Base-by-base conservation (phyloP, 2,888 invertebrate species). In the Macropis europaea region DNA sequence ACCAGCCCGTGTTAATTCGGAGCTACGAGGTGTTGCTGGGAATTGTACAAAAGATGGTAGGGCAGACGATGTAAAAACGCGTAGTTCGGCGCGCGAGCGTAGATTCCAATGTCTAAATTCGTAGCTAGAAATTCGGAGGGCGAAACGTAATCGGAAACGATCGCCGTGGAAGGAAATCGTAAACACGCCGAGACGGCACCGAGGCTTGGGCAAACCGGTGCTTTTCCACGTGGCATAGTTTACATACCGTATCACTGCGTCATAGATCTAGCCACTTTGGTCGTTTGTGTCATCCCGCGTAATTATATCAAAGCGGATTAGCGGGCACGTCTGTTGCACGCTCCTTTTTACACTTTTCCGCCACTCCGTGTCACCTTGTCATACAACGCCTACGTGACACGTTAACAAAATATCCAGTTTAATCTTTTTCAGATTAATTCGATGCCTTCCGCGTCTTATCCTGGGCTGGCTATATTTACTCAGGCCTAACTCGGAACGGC, bases 221-320 rank as follows among this genome's bases (percentile, higher is more conserved):
- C 40, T 73, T 66, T 60, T 45, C 72, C 77, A 73, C 66, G 73
- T 78, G 81, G 42, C 62, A 68, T 61, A 70, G 68, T 73, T 82
- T 76, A 70, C 71, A 73, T 73, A 59, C 56, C 69, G 69, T 61
- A 57, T 68, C 63, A 57, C 38, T 62, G 66, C 64, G 72, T 64
- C 63, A 70, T 62, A 43, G 19, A 13, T 32, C 32, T 42, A 48
- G 59, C 28, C 26, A 43, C 32, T 60, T 64, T 56, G 42, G 40
- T 60, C 73, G 57, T 60, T 73, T 73, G 56, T 76, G 68, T 79
- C 77, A 73, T 77, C 45, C 62, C 50, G 54, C 17, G 57, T 73
- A 79, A 83, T 79, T 81, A 78, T 66, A 67, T 69, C 59, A 73
- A 76, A 77, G 50, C 38, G 45, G 24, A 69, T 69, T 53, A 72